Conservation (phyloP, 2,797 vertebrate species). For the Malacoraja senta region DNA sequence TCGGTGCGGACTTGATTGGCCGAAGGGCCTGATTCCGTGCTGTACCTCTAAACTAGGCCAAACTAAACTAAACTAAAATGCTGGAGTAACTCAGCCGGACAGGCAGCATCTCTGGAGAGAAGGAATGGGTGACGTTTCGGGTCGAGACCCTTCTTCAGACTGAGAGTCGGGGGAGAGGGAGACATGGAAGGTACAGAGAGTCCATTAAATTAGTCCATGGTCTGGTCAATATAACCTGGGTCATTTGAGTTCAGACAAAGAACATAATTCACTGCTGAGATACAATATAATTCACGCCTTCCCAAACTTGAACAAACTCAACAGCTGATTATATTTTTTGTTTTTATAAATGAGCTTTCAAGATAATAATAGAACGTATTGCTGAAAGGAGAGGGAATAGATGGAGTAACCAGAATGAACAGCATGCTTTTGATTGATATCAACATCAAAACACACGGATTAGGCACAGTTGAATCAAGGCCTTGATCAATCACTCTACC, state of each 20-base stretch:
- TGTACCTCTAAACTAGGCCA: too few species aligned
- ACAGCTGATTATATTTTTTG: background rate
- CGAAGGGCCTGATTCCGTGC: too few species aligned
- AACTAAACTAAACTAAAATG: too few species aligned
- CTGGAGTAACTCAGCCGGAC: too few species aligned
- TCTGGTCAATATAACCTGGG: background rate
- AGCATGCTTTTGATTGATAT: background rate
- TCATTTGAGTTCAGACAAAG: background rate
- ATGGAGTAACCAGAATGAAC: background rate
- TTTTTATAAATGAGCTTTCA: constrained; percentile 12
- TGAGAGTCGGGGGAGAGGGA: too few species aligned
- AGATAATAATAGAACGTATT: background rate
- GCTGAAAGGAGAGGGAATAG: background rate
- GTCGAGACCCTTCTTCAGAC: too few species aligned
- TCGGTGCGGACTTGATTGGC: too few species aligned
- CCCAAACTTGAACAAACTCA: background rate
- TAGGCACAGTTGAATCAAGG: background rate
- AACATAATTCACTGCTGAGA: background rate
- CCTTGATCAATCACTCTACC: background rate
- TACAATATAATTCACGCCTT: background rate
- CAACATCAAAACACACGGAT: background rate
- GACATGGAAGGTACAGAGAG: too few species aligned
- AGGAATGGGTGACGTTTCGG: too few species aligned
- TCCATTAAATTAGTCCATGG: background rate
- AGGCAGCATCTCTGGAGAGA: too few species aligned